Base-by-base conservation (phyloP, 2,113 vertebrate species). In the Tenebrosternarchus preto region DNA sequence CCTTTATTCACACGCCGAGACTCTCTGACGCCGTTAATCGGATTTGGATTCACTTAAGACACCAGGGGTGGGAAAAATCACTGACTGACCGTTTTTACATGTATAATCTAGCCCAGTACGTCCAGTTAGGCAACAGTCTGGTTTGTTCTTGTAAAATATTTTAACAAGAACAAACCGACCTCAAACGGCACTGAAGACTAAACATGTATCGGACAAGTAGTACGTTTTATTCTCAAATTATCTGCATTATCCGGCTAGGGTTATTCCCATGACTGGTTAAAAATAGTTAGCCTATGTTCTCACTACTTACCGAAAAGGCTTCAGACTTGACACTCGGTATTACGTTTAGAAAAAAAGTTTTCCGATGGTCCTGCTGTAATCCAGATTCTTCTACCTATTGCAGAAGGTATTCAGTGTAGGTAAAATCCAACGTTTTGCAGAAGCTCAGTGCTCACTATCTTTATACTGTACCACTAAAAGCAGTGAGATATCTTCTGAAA, bases 11-110 rank as follows among this genome's bases (percentile, higher is more conserved):
- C 85, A 72, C 71, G 78, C 56, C 80, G 87, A 92, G 91, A 93
- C 92, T 85, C 1, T 17, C 12, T 80, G 92, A 90, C 91, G 92
- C 92, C 91, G 89, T 83, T 64, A 80, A 83, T 76, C 80, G 76
- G 55, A 70, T 56, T 16, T 71, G 61, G 61, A 76, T 80, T 50
- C 15, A 50, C 43, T 50, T 43, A 75, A 80, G 78, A 22, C 69
- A 78, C 56, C 12, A 82, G 59, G 73, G 9, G 74, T 73, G 25
- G 24, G 76, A 66, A 76, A 0, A 80, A 0, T 36, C 12, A 70
- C 0, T 68, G 56, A 55, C 0, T 66, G 43, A 77, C 33, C 43
- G 22, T 59, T 57, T 19, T 22, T 59, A 59, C 19, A 59, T 22
- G n/a, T 22, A n/a, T 59, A 59, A 59, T n/a, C 43, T 12, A 22